Base-by-base conservation (phyloP, 2,797 vertebrate genomes). In the Cheirogaleus major region DNA sequence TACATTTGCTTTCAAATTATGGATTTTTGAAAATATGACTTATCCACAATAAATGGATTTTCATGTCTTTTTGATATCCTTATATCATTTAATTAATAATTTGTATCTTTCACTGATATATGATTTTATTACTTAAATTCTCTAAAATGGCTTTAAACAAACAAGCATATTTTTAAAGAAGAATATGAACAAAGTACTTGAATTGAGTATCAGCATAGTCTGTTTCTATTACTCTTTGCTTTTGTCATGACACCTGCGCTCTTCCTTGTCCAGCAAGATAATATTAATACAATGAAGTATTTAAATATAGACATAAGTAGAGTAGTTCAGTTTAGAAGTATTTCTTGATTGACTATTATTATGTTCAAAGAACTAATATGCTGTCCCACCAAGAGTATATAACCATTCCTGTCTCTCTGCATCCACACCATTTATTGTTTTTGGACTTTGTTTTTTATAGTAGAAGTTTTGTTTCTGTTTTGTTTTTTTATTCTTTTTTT, bases 261-360 rank as follows among this genome's bases (percentile, higher is more conserved):
- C 32, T 9, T 93, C 1, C 2, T 97, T 92, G 4, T n/a, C 69
- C 38, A 92, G 11, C 57, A 93, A 96, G 11, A 43, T 4, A 59
- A 59, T 59, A 59, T 25, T 85, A 83, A 96, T 57, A 57, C 32
- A 97, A 95, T 95, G 43, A 59, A 55, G 1, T 27, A 95, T 72
- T 11, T 27, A 50, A 93, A 96, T 78, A 69, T 25, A 96, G 88
- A 96, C 43, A 85, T 57, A 0, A 96, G 13, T 88, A 92, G 93
- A 76, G 43, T 41, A 80, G 14, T 18, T 97, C 97, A 82, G 23
- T 73, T 85, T 90, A 41, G 57, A 72, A 32, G 38, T 2, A 45
- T 93, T 97, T 97, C 88, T 65, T 96, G 81, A 96, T 76, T 96
- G 94, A 61, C 3, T 70, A 0, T 73, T 98, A 82, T 52, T 72